A percentile compares a stretch with the other conserved stretches of the same genome.
These are phyloP conservation scores for Amazona finschi DNA, from an alignment of 2,797 vertebrate species.

Conservation along the genomic window DNA sequence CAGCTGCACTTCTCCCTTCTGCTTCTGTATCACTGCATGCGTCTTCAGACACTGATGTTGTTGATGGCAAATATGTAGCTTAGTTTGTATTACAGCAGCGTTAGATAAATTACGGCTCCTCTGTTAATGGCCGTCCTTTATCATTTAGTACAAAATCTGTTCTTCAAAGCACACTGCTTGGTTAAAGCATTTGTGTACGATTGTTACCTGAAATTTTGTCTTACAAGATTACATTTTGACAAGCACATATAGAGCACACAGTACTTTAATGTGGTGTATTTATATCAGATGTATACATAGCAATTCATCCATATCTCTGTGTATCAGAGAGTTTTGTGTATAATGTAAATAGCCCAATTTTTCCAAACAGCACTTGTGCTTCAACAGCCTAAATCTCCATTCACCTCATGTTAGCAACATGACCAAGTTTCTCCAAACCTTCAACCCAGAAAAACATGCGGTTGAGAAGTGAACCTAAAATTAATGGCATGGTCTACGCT, in stretches of 20 bases:
- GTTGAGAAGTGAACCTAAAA: neutral
- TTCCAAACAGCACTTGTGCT: neutral
- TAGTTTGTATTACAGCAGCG: neutral
- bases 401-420: neutral
- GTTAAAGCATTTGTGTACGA: neutral
- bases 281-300: neutral
- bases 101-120: neutral
- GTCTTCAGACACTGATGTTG: neutral
- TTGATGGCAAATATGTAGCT: neutral
- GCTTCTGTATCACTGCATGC: neutral
- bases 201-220: neutral
- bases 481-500: neutral
- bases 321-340: neutral
- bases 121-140: neutral
- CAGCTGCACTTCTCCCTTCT: neutral
- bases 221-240: neutral
- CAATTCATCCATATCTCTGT: neutral
- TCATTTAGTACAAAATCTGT: neutral
- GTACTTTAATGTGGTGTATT: neutral
- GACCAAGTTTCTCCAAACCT: neutral
- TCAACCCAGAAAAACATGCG: neutral
- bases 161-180: neutral
- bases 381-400: neutral
- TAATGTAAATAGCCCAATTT: neutral
- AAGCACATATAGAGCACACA: neutral